A percentile compares a stretch with the other conserved stretches of the same genome.
These are phyloP conservation scores for Streptopelia turtur DNA, from an alignment of 2,797 vertebrate genomes.

Conservation along the genomic window DNA sequence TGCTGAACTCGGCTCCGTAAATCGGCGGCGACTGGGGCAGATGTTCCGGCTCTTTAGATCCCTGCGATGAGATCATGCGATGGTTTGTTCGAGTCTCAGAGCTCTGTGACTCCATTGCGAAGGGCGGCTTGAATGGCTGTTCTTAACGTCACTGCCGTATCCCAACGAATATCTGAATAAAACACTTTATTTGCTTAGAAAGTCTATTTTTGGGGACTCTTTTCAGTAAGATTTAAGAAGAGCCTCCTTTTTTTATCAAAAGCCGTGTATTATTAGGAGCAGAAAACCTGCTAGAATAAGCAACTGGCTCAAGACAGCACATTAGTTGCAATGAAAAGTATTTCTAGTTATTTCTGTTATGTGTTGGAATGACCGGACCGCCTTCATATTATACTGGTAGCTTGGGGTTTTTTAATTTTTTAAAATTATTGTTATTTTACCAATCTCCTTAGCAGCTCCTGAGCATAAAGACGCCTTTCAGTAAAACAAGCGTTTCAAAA, in stretches of 20 bases:
- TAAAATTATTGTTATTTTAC: not conserved
- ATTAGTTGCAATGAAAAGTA: not conserved
- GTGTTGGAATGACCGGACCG: not conserved
- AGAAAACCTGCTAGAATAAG: constrained; percentile 37
- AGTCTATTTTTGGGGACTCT: constrained; percentile 33
- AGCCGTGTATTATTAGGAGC: constrained; percentile 23
- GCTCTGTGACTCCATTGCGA: constrained; percentile 49
- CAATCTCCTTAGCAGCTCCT: not conserved
- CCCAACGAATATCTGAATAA: constrained; percentile 41
- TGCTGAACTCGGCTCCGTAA: constrained; percentile 41
- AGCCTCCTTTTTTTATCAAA: constrained; percentile 59
- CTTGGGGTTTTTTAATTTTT: not conserved
- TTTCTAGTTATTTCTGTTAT: not conserved
- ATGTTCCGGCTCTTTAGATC: constrained; percentile 59
- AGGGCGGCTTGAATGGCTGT: constrained; percentile 57
- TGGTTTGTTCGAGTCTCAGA: constrained; percentile 53
- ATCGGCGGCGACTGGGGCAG: constrained; percentile 40
- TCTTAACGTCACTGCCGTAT: constrained; percentile 34
- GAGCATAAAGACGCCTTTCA: constrained; percentile 10
- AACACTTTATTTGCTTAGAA: constrained; percentile 38
- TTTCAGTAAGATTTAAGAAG: constrained; percentile 28
- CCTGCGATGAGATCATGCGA: constrained; percentile 56
- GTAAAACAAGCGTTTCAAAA: not conserved
- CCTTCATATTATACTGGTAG: not conserved
- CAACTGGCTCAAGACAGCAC: not conserved